Evolutionary conservation across 2,888 invertebrate genomes (phyloP).

Genomic region (Operophtera brumata): DNA sequence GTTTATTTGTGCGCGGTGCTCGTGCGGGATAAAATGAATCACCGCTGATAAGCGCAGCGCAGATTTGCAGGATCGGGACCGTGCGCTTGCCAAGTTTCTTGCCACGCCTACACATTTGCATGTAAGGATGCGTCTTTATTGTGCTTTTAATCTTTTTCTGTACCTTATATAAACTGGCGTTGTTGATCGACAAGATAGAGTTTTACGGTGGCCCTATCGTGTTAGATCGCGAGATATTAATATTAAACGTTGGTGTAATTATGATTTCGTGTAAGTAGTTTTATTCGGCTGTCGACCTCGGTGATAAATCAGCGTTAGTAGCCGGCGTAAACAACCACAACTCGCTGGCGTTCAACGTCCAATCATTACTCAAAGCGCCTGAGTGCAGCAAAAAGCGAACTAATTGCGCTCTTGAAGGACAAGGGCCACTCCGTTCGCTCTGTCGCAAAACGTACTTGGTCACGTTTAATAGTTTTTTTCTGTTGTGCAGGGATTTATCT

Average conservation of each 20-base stretch:
- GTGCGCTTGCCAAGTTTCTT: slow-evolving; percentile 55
- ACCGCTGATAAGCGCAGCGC: slow-evolving; percentile 72
- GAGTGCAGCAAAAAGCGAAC: slow-evolving; percentile 74
- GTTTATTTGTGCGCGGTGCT: slow-evolving; percentile 43
- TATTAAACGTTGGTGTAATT: slow-evolving; percentile 42
- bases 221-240: slow-evolving; percentile 45
- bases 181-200: slow-evolving; percentile 21
- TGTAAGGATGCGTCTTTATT: slow-evolving; percentile 51
- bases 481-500: slow-evolving; percentile 50
- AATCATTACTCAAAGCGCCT: slow-evolving; percentile 76
- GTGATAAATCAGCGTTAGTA: slow-evolving; percentile 72
- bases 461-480: slow-evolving; percentile 76
- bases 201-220: slow-evolving; percentile 33
- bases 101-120: slow-evolving; percentile 70
- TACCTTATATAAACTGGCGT: slow-evolving; percentile 23
- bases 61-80: slow-evolving; percentile 70
- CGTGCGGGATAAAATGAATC: slow-evolving; percentile 66
- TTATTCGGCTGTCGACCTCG: slow-evolving; percentile 44
- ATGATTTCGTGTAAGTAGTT: slow-evolving; percentile 46
- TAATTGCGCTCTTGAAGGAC: slow-evolving; percentile 78
- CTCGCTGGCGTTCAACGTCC: slow-evolving; percentile 53
- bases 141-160: slow-evolving; percentile 45
- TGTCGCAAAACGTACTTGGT: slow-evolving; percentile 73
- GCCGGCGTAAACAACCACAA: slow-evolving; percentile 68
- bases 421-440: slow-evolving; percentile 65